A percentile compares a stretch with the other conserved stretches of the same genome.
Conservation (phyloP, 2,113 vertebrate genomes). For the Siniperca chuatsi region DNA sequence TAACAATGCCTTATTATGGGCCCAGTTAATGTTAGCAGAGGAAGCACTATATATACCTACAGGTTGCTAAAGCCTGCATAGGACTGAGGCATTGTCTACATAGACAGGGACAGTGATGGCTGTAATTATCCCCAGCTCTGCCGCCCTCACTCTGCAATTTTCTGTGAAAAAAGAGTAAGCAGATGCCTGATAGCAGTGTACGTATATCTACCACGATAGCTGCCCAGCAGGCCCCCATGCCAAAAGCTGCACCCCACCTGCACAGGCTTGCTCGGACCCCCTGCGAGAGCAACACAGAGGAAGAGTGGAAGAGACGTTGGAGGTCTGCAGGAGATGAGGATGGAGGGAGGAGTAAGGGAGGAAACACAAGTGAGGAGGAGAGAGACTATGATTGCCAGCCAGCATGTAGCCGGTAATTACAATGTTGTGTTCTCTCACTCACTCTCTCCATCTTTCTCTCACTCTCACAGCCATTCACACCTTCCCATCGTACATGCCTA, state of each 20-base stretch:
- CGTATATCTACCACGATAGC: conserved; percentile 49
- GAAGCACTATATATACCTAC: conserved; percentile 13
- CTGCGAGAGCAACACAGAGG: conserved; percentile 22
- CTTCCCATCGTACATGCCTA: conserved; percentile 62
- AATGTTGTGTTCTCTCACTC: conserved; percentile 61
- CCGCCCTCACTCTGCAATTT: conserved; percentile 28
- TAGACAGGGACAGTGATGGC: conserved; percentile 26
- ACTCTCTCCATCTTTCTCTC: conserved; percentile 38
- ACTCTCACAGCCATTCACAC: conserved; percentile 63
- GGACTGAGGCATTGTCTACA: conserved; percentile 2
- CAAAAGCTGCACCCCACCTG: conserved; percentile 58
- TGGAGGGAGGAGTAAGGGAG: conserved; percentile 48
- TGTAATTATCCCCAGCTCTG: conserved; percentile 54
- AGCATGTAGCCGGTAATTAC: conserved; percentile 79
- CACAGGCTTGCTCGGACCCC: conserved; percentile 47
- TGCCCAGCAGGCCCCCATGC: conserved; percentile 48
- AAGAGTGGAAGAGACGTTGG: conserved; percentile 45
- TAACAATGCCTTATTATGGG: background rate
- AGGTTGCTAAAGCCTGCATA: conserved; percentile 9
- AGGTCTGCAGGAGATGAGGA: conserved; percentile 59
- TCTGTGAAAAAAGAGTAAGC: conserved; percentile 34
- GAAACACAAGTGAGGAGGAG: conserved; percentile 59
- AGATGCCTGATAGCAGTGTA: conserved; percentile 34
- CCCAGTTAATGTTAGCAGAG: conserved; percentile 10
- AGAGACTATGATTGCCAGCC: conserved; percentile 77